A percentile compares a stretch with the other conserved stretches of the same genome.
phyloP scores from a whole-genome alignment of 2,797 vertebrate genomes.

The Coregonus ussuriensis region DNA sequence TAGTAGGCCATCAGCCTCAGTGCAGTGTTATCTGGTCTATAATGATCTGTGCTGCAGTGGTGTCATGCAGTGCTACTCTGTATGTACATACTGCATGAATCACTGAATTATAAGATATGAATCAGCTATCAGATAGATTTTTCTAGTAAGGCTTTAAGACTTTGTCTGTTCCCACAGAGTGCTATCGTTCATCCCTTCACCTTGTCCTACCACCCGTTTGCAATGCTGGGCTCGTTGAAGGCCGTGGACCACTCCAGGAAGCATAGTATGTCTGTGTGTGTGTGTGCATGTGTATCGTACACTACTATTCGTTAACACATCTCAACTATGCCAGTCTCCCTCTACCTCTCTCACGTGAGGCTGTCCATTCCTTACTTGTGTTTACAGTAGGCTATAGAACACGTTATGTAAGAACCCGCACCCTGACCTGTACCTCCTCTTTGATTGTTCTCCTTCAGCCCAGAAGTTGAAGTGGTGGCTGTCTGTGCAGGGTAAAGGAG shows the following conservation, averaged over 20 bases:
- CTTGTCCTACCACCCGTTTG: conserved; percentile 83
- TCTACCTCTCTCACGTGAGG: neutral
- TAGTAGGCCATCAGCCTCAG: no score
- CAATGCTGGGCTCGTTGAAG: conserved; percentile 84
- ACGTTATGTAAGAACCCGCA: neutral
- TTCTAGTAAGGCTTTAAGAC: neutral
- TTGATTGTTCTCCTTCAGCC: conserved; percentile 44
- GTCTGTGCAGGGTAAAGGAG: conserved; percentile 53
- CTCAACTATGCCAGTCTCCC: no score
- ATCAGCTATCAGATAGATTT: neutral
- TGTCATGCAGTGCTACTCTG: neutral
- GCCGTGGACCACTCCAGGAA: conserved; percentile 77
- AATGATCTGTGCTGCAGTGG: no score
- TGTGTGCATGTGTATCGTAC: neutral
- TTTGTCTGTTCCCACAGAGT: conserved; percentile 50
- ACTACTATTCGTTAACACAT: neutral
- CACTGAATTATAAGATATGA: neutral
- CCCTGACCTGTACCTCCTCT: neutral
- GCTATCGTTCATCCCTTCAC: conserved; percentile 73
- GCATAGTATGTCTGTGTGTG: conserved; percentile 71
- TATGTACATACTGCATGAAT: neutral
- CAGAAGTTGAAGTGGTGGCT: conserved; percentile 70
- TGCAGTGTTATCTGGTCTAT: no score
- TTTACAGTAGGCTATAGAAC: neutral
- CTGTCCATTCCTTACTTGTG: neutral